Evolutionary conservation across 2,888 invertebrate species (phyloP).

Genomic region (Eristalis pertinax): DNA sequence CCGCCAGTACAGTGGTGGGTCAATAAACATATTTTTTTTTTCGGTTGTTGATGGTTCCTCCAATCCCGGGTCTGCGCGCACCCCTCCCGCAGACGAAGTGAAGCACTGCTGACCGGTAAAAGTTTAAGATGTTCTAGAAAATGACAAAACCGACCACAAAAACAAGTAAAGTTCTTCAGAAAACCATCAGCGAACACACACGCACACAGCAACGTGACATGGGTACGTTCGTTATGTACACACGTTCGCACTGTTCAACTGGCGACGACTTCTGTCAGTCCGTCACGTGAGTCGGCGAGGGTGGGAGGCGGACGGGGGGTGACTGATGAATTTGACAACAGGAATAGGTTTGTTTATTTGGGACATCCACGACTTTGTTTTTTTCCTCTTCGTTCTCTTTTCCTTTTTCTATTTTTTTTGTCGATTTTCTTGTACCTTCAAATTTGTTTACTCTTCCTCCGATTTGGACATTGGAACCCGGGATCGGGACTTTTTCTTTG

Average conservation of each 20-base stretch:
- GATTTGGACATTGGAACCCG: conserved; percentile 43
- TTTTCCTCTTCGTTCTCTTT: neutral
- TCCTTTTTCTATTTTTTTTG: conserved; percentile 2
- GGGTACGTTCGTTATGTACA: neutral
- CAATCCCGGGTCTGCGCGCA: neutral
- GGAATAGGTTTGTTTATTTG: conserved; percentile 77
- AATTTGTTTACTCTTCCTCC: conserved; percentile 62
- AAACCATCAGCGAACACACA: neutral
- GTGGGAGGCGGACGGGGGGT: neutral
- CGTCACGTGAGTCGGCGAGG: too few relatives aligned
- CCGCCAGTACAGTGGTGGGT: neutral
- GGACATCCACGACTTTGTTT: conserved; percentile 73
- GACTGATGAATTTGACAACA: conserved; percentile 39
- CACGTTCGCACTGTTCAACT: neutral
- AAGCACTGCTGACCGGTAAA: conserved; percentile 22
- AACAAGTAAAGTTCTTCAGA: conserved; percentile 30
- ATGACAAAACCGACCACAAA: conserved; percentile 41
- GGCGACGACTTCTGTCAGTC: neutral
- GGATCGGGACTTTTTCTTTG: conserved; percentile 4
- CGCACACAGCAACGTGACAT: neutral
- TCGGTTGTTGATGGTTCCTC: neutral
- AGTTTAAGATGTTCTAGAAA: conserved; percentile 50
- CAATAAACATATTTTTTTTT: conserved; percentile 33
- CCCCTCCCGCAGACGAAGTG: neutral
- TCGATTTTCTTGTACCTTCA: conserved; percentile 59